Conservation (phyloP, 2,888 invertebrate genomes). For the Lepidochitona cinerea region DNA sequence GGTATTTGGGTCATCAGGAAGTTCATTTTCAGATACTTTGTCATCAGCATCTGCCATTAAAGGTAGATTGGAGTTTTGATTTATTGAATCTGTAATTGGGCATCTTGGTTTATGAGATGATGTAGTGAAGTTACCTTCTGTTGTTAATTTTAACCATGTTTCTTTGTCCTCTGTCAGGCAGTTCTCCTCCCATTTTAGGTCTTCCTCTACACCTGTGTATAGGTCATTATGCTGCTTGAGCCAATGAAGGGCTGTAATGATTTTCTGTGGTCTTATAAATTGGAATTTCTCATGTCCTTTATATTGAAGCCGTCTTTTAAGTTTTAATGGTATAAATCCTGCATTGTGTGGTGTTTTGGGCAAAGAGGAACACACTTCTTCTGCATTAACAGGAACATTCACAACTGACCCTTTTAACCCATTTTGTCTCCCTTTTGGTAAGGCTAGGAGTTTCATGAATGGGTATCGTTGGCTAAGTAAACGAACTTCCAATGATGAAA, state of each 20-base stretch:
- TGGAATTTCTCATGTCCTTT: background rate
- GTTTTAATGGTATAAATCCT: conserved; percentile 11
- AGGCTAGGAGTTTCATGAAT: conserved; percentile 16
- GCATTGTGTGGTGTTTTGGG: conserved; percentile 9
- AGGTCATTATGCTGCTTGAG: background rate
- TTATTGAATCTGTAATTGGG: background rate
- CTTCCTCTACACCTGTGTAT: background rate
- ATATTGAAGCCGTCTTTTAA: conserved; percentile 8
- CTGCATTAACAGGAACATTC: conserved; percentile 4
- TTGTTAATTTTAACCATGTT: background rate
- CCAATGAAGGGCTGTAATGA: conserved; percentile 1
- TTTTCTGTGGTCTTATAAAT: conserved; percentile 1
- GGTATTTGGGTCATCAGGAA: conserved; percentile 7
- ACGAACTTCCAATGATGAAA: conserved; percentile 4
- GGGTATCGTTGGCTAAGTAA: conserved; percentile 7
- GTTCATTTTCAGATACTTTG: background rate
- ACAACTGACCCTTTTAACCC: conserved; percentile 14
- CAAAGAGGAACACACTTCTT: conserved; percentile 6
- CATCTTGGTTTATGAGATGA: background rate
- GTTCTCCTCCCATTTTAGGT: background rate
- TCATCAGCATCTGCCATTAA: background rate
- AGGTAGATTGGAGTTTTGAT: background rate
- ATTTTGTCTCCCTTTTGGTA: conserved; percentile 6
- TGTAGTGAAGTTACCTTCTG: background rate
- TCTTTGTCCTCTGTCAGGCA: background rate